A percentile compares a stretch with the other conserved stretches of the same genome.
Evolutionary conservation across 2,797 vertebrate genomes (phyloP).

Genomic region (Perodicticus potto): DNA sequence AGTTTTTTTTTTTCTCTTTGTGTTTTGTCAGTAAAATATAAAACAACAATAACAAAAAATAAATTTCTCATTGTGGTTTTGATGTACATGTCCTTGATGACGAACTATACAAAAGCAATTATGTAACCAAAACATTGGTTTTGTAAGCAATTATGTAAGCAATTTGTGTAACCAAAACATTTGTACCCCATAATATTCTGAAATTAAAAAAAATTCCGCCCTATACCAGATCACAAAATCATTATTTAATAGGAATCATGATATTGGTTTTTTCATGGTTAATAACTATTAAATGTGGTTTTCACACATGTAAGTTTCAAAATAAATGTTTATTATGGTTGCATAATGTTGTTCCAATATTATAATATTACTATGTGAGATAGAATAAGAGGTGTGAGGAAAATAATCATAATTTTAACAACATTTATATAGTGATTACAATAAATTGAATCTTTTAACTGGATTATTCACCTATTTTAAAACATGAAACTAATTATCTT

Average conservation of each 20-base stretch:
- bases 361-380: constrained; percentile 21
- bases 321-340: constrained; percentile 57
- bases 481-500: constrained; percentile 20
- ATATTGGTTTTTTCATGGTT: background rate
- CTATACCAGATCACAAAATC: background rate
- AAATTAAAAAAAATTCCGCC: too few relatives aligned
- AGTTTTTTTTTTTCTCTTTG: background rate
- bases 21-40: background rate
- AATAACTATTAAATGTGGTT: background rate
- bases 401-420: constrained; percentile 44
- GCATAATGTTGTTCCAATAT: background rate
- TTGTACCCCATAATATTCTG: too few relatives aligned
- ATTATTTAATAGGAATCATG: constrained; percentile 19
- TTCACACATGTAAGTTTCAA: constrained; percentile 36
- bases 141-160: too few relatives aligned
- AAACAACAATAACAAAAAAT: background rate
- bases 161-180: too few relatives aligned
- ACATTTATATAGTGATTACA: constrained; percentile 15
- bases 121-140: too few relatives aligned
- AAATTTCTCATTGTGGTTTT: background rate
- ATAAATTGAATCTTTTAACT: constrained; percentile 37
- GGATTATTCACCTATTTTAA: constrained; percentile 43
- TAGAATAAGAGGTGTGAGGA: background rate
- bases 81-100: too few relatives aligned
- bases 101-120: too few relatives aligned